Evolutionary conservation across 1,140 invertebrate genomes (phyloP), one percentile per base, ranked within the genome.

Genomic region (Palaemon carinicauda): DNA sequence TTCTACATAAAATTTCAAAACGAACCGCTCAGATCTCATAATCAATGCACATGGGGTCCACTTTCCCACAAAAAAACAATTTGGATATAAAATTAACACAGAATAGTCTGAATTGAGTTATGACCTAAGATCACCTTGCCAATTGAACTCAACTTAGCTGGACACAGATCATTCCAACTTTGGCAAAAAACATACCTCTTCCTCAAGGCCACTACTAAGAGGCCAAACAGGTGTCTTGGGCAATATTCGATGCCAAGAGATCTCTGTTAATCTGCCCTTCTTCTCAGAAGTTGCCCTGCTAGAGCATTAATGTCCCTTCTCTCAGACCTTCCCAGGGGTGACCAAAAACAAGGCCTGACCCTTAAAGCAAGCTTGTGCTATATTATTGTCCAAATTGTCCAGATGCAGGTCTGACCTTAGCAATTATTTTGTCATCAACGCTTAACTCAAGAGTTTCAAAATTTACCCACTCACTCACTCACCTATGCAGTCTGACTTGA

Each of bases 31-130:
- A 41, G 41, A 41, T 41, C 41, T 41, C 41, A 41, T 41, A 41
- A 41, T 41, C 41, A 41, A 41, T 41, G 41, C 41, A 41, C 41
- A 41, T 41, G 3, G 1, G 12, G 41, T 41, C 41, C 41, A 41
- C 41, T 41, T 41, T 12, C 1, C 41, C 41, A 41, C 41, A 41
- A 41, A 5, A 41, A 41, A 41, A 41, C 41, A 41, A 9, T 41
- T 41, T 41, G 41, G 41, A 41, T 9, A 41, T 12, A 1, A n/a
- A 41, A 12, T 41, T 41, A 69, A 12, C 24, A 69, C 65, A 69
- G 65, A 69, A 69, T 69, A 69, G 65, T 69, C 65, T 69, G 65
- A 69, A 69, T 69, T 69, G 65, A 69, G 65, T 69, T 69, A 69
- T 24, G n/a, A 69, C 3, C 15, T 24, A 9, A 5, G 21, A 41